A percentile compares a stretch with the other conserved stretches of the same genome.
Evolutionary conservation across 2,888 invertebrate species (phyloP).

Genomic region (Aspidiotus destructor): DNA sequence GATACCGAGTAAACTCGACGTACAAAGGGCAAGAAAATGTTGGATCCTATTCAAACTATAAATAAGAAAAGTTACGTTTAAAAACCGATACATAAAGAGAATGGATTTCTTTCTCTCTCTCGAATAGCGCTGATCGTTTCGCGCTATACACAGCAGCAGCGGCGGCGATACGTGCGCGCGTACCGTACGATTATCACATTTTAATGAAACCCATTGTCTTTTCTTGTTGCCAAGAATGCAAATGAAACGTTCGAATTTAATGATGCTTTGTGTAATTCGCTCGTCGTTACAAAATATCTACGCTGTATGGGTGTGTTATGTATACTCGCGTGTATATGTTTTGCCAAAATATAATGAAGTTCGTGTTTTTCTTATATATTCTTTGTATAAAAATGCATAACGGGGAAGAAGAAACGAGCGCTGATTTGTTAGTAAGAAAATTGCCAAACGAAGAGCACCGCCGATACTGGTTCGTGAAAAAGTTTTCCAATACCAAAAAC

Average conservation of each 20-base stretch:
- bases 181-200: constrained; percentile 24
- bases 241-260: constrained; percentile 32
- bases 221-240: constrained; percentile 27
- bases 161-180: background rate
- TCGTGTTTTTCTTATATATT: constrained; percentile 12
- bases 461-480: too few relatives aligned
- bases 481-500: too few relatives aligned
- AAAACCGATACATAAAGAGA: constrained; percentile 30
- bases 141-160: too few relatives aligned
- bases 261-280: constrained; percentile 27
- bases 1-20: background rate
- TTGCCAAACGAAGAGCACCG: too few relatives aligned
- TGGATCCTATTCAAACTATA: constrained; percentile 28
- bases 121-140: constrained; percentile 1
- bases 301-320: background rate
- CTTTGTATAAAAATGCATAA: background rate
- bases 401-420: background rate
- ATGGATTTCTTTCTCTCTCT: constrained; percentile 14
- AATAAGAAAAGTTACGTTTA: constrained; percentile 17
- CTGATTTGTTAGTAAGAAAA: too few relatives aligned
- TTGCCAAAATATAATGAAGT: constrained; percentile 29
- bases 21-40: constrained; percentile 8
- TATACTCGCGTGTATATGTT: background rate
- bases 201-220: constrained; percentile 30
- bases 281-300: constrained; percentile 24